Conservation (phyloP, 2,113 vertebrate species). For the Carassius auratus region DNA sequence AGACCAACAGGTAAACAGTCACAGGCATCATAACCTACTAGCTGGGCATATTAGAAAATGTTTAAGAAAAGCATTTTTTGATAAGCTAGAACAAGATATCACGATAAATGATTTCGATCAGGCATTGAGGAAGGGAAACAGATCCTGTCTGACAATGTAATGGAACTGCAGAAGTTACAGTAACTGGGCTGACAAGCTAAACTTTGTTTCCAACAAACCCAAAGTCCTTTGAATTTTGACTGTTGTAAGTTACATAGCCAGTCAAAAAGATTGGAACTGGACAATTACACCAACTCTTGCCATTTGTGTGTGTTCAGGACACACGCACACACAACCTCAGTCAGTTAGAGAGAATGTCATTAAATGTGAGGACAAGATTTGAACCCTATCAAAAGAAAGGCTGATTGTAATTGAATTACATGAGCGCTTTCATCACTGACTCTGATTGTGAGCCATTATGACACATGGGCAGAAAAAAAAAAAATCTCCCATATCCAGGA, state of each 20-base stretch:
- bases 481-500: not conserved
- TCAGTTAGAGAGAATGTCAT: constrained; percentile 3
- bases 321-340: not conserved
- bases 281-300: not conserved
- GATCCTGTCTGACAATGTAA: not conserved
- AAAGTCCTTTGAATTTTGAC: not conserved
- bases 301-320: not conserved
- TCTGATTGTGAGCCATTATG: constrained; percentile 11
- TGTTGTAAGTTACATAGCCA: not conserved
- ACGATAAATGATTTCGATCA: not conserved
- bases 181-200: not conserved
- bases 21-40: not conserved
- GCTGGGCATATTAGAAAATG: not conserved
- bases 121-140: not conserved
- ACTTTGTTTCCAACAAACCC: not conserved
- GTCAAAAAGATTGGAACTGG: not conserved
- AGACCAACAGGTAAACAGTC: constrained; percentile 75
- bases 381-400: constrained; percentile 24
- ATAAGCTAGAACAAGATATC: not conserved
- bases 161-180: not conserved
- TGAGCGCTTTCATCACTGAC: constrained; percentile 15
- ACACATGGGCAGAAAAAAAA: not conserved
- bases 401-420: constrained; percentile 20
- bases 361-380: constrained; percentile 24
- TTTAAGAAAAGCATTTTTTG: not conserved